phyloP scores from a whole-genome alignment of 2,888 invertebrate genomes.

The Hemaris fuciformis region DNA sequence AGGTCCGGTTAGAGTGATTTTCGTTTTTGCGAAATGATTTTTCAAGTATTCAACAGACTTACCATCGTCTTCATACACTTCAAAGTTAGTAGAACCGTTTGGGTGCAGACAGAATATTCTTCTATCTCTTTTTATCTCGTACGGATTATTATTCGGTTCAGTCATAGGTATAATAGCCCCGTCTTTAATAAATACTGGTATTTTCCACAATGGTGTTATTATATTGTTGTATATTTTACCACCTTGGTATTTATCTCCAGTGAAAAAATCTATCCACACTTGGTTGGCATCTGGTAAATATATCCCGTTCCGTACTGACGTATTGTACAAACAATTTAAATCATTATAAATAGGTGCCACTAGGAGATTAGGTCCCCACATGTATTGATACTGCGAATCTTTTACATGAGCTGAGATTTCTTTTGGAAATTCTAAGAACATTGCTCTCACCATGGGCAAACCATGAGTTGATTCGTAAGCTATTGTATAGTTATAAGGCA shows the following conservation, averaged over 20 bases:
- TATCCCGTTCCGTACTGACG: constrained; percentile 54
- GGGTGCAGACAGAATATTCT: constrained; percentile 64
- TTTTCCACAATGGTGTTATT: constrained; percentile 63
- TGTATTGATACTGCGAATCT: constrained; percentile 71
- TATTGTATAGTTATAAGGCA: constrained; percentile 72
- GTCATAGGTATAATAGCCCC: constrained; percentile 71
- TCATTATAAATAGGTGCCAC: constrained; percentile 66
- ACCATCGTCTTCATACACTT: constrained; percentile 72
- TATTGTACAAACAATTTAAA: constrained; percentile 25
- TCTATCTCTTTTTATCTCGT: constrained; percentile 52
- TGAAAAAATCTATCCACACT: constrained; percentile 68
- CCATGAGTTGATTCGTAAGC: constrained; percentile 56
- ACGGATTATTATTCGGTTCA: constrained; percentile 65
- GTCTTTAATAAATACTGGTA: constrained; percentile 67
- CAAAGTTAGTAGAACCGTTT: constrained; percentile 47
- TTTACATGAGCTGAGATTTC: constrained; percentile 53
- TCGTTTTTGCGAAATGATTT: constrained; percentile 50
- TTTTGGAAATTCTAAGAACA: constrained; percentile 68
- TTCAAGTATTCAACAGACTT: constrained; percentile 54
- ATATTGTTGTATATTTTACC: constrained; percentile 65
- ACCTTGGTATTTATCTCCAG: constrained; percentile 67
- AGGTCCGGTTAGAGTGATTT: constrained; percentile 46
- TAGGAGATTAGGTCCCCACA: constrained; percentile 73
- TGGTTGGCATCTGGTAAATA: constrained; percentile 60
- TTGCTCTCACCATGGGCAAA: constrained; percentile 69